Evolutionary conservation across 2,888 invertebrate species (phyloP), one percentile per base, ranked within the genome.

Genomic region (Parnassius smintheus): DNA sequence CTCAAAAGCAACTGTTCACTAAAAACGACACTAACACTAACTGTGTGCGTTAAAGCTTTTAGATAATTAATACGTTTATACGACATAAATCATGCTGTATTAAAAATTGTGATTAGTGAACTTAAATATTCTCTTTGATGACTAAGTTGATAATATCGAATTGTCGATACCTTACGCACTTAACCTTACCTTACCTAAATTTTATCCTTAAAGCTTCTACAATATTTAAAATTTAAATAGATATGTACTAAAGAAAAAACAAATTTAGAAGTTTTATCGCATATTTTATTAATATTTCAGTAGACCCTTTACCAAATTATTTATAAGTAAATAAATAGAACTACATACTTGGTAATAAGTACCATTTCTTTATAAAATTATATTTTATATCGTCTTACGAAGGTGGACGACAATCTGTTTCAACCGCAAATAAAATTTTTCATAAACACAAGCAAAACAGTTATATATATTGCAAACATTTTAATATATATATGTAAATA

Each of bases 221-320:
- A 35, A 35, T 35, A 4, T 35, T 7, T 35, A 35, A 35, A 35
- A 35, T 35, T 7, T 35, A 35, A 7, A 35, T 35, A 35, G 3
- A 35, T 7, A 35, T 35, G 35, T 35, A 52, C 50, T 18, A 56
- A 70, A 76, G 74, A 68, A 68, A 79, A 78, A 74, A 75, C 65
- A 70, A 56, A 62, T 57, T 67, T 56, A 65, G 69, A 66, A 78
- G 70, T 79, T 76, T 76, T 77, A 81, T 86, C 82, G 83, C 87
- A 87, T 88, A 88, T 82, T 90, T 89, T 89, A 89, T 90, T 90
- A 87, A 85, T 87, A 88, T 87, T 88, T 90, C 85, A 91, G 89
- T 91, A 91, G 89, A 91, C 91, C 91, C 91, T 90, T 91, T 91
- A 91, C 91, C 91, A 91, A 91, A 91, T 90, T 89, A 91, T 83